Conservation (phyloP, 2,888 invertebrate genomes). For the Epinotia bilunana region DNA sequence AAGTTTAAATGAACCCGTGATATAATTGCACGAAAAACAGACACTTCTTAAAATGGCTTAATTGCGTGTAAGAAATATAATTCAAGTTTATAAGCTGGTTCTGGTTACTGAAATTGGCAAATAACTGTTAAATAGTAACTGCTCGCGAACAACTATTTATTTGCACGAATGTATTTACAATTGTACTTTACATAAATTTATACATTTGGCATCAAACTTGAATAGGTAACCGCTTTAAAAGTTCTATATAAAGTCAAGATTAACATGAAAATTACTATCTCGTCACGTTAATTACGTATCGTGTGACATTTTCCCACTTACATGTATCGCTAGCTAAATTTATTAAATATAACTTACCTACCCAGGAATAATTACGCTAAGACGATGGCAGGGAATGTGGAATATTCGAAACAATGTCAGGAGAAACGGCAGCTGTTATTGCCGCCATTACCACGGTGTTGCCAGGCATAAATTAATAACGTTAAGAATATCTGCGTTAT, state of each 20-base stretch:
- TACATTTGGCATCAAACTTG: slow-evolving; percentile 28
- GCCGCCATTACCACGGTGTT: slow-evolving; percentile 30
- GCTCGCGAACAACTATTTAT: slow-evolving; percentile 15
- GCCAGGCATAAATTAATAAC: slow-evolving; percentile 31
- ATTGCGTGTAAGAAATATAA: slow-evolving; percentile 16
- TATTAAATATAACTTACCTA: slow-evolving; percentile 40
- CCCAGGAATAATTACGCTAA: slow-evolving; percentile 29
- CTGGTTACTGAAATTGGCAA: slow-evolving; percentile 13
- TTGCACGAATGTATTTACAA: neutral
- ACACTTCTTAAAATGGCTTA: neutral
- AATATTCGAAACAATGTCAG: slow-evolving; percentile 36
- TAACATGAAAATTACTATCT: slow-evolving; percentile 40
- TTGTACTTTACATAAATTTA: too few species aligned
- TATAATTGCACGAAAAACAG: neutral
- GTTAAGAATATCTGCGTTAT: slow-evolving; percentile 29
- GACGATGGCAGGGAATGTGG: slow-evolving; percentile 32
- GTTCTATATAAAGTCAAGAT: slow-evolving; percentile 27
- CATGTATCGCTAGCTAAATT: slow-evolving; percentile 26
- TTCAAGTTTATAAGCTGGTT: slow-evolving; percentile 10
- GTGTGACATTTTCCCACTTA: slow-evolving; percentile 30
- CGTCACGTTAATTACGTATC: slow-evolving; percentile 33
- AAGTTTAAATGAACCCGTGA: neutral
- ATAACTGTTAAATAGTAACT: slow-evolving; percentile 18
- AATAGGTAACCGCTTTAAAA: slow-evolving; percentile 33
- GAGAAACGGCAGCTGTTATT: slow-evolving; percentile 23